phyloP scores from a whole-genome alignment of 2,113 vertebrate species.

The Loxodonta africana region DNA sequence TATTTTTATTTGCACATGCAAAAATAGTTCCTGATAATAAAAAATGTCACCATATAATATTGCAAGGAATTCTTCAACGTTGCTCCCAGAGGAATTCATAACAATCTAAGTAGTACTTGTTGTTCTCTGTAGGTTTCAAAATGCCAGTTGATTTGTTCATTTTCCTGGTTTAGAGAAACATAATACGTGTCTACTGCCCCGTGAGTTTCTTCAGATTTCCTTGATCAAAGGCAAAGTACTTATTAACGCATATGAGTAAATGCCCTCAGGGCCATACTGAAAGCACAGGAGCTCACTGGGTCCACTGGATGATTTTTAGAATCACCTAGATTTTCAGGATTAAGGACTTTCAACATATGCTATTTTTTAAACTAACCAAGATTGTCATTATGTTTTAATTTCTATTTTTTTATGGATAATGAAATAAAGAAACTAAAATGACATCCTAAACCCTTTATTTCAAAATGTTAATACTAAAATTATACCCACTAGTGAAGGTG shows the following conservation, averaged over 20 bases:
- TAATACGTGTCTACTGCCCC: constrained; percentile 53
- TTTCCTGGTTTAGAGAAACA: constrained; percentile 81
- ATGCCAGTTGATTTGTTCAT: constrained; percentile 86
- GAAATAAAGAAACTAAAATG: neutral
- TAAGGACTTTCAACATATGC: neutral
- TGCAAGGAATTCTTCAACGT: constrained; percentile 79
- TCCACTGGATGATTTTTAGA: constrained; percentile 8
- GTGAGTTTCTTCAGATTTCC: constrained; percentile 74
- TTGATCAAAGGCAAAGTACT: constrained; percentile 67
- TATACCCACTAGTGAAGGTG: neutral
- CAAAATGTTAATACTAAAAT: neutral
- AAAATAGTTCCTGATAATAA: constrained; percentile 85
- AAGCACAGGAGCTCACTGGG: constrained; percentile 23
- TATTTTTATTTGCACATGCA: constrained; percentile 81
- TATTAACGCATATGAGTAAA: constrained; percentile 72
- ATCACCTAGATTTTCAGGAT: constrained; percentile 32
- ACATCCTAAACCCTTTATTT: neutral
- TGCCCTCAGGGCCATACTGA: neutral
- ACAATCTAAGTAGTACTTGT: constrained; percentile 80
- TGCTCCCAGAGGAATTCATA: constrained; percentile 83
- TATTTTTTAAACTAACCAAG: neutral
- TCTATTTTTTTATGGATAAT: neutral
- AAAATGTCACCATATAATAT: constrained; percentile 86
- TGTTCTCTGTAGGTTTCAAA: constrained; percentile 85
- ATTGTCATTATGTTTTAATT: constrained; percentile 4